A percentile compares a stretch with the other conserved stretches of the same genome.
These are phyloP conservation scores for Pseudochromis fuscus DNA, from an alignment of 2,797 vertebrate genomes.

Conservation along the genomic window DNA sequence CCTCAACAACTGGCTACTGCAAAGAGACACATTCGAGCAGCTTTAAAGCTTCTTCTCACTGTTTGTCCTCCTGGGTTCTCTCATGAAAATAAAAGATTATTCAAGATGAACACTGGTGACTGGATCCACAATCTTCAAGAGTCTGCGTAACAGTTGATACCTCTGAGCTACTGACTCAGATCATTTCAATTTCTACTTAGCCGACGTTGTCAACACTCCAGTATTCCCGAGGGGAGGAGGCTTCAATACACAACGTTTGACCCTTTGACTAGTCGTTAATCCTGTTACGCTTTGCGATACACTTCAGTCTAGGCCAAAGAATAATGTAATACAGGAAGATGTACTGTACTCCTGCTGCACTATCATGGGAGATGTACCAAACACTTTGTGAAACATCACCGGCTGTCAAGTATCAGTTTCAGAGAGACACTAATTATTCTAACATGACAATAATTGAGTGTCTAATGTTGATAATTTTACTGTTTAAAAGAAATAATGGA, in stretches of 20 bases:
- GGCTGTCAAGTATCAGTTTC: background rate
- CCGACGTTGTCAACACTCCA: slow-evolving; percentile 55
- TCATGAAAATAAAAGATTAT: background rate
- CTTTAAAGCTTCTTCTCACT: slow-evolving; percentile 2
- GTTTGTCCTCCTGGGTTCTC: slow-evolving; percentile 7
- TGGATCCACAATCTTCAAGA: slow-evolving; percentile 37
- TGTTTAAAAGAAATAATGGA: too few species aligned
- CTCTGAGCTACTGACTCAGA: slow-evolving; percentile 58
- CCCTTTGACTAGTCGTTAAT: slow-evolving; percentile 52
- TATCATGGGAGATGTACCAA: background rate
- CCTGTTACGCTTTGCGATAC: slow-evolving; percentile 46
- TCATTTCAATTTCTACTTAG: slow-evolving; percentile 59
- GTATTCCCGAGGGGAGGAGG: slow-evolving; percentile 22
- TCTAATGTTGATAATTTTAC: background rate
- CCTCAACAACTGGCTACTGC: background rate
- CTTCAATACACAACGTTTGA: slow-evolving; percentile 46
- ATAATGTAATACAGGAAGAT: slow-evolving; percentile 18
- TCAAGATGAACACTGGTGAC: slow-evolving; percentile 41
- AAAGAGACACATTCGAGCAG: slow-evolving; percentile 25
- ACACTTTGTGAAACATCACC: background rate
- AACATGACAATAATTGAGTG: background rate
- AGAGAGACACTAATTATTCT: background rate
- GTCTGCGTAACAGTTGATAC: slow-evolving; percentile 35
- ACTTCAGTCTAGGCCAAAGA: slow-evolving; percentile 16
- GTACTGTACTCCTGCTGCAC: background rate